A percentile compares a stretch with the other conserved stretches of the same genome.
Evolutionary conservation across 2,888 invertebrate species (phyloP).

Genomic region (Acleris holmiana): DNA sequence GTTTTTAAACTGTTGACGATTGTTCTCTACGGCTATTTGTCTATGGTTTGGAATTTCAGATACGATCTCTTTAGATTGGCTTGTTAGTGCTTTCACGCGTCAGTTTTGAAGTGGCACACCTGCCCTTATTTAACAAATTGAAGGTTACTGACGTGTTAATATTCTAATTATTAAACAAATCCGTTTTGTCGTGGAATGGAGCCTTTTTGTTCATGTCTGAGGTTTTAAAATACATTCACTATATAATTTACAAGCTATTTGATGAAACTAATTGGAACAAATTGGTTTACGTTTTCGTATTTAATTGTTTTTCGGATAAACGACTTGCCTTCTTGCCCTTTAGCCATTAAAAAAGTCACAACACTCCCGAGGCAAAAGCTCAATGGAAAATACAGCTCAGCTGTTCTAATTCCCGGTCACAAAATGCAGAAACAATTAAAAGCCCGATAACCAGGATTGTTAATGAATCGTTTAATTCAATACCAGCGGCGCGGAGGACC

Average conservation of each 20-base stretch:
- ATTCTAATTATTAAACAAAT: slow-evolving; percentile 13
- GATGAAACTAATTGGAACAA: too few relatives aligned
- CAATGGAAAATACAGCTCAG: slow-evolving; percentile 1
- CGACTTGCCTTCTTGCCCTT: not conserved
- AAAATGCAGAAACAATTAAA: slow-evolving; percentile 22
- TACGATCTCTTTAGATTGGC: slow-evolving; percentile 62
- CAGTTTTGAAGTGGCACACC: slow-evolving; percentile 41
- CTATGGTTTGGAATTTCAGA: slow-evolving; percentile 70
- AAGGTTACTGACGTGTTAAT: slow-evolving; percentile 21
- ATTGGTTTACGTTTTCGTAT: too few relatives aligned
- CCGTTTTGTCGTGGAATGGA: too few relatives aligned
- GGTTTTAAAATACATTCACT: too few relatives aligned
- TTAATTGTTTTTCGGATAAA: not conserved
- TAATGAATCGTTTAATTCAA: slow-evolving; percentile 49
- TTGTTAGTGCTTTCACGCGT: slow-evolving; percentile 68
- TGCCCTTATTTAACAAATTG: slow-evolving; percentile 25
- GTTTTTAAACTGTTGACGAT: slow-evolving; percentile 80
- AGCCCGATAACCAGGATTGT: slow-evolving; percentile 37
- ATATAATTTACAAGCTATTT: too few relatives aligned
- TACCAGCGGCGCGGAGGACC: slow-evolving; percentile 42
- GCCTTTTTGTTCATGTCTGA: too few relatives aligned
- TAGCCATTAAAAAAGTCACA: not conserved
- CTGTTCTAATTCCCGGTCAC: not conserved
- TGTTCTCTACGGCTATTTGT: slow-evolving; percentile 81
- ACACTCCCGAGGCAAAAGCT: not conserved